Evolutionary conservation across 1,140 invertebrate species (phyloP), one percentile per base, ranked within the genome.

Genomic region (Solen grandis): DNA sequence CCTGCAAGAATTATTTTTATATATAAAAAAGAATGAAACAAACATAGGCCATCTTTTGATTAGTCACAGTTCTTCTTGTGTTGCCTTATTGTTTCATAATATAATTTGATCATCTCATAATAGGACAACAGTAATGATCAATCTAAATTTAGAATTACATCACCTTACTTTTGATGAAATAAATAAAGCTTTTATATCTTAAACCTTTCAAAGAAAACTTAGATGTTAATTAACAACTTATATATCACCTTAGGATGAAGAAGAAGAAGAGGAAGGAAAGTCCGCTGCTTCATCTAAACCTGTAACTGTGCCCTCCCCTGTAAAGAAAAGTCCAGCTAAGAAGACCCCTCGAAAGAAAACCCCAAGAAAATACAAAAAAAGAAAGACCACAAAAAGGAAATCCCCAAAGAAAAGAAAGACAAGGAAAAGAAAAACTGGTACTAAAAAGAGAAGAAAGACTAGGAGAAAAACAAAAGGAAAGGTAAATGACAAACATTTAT

Each of bases 391-490:
- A 52, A 77, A 33, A n/a, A 85, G 78, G 52, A 85, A 76, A 52
- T 85, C 82, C 31, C 80, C 73, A 13, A 82, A 60, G 38, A 88
- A 81, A 74, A n/a, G n/a, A n/a, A n/a, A n/a, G n/a, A 84, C 63
- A 29, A 81, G 62, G 52, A 84, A 52, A 41, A 84, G 70, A 65
- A 84, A 66, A 57, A 75, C 65, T 54, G 68, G 65, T 16, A 79
- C 50, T 14, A 70, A 29, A 41, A 81, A 55, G 36, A 78, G 54
- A 70, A 83, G 41, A 59, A 86, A 60, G 33, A 84, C 33, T 80
- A 88, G 77, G 81, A 78, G 79, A 80, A 82, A 81, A 27, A 89
- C 76, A 19, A 88, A 82, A 55, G n/a, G n/a, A n/a, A n/a, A n/a
- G n/a, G n/a, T n/a, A n/a, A n/a, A n/a, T n/a, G n/a, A n/a, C n/a